Conservation (phyloP, 2,888 invertebrate species). For the Lottia gigantea region DNA sequence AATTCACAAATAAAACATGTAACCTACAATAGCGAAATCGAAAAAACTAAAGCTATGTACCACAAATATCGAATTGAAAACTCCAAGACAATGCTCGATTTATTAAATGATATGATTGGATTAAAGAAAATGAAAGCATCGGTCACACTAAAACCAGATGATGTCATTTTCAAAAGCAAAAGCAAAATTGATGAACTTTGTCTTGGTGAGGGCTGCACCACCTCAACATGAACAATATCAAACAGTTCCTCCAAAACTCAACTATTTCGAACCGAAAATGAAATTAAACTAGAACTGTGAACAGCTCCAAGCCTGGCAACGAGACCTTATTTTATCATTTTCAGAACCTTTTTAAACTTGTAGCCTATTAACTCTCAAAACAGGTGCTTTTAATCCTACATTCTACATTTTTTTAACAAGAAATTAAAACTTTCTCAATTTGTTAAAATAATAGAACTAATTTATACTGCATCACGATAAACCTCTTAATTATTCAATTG, state of each 20-base stretch:
- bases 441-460: no score
- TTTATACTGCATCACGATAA: no score
- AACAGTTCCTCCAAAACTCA: background rate
- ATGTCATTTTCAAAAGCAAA: background rate
- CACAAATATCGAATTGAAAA: constrained; percentile 7
- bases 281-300: no score
- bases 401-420: no score
- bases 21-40: background rate
- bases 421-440: no score
- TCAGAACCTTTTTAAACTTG: no score
- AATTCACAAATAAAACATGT: background rate
- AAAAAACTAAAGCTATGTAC: background rate
- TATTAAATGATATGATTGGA: background rate
- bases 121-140: constrained; percentile 4
- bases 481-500: no score
- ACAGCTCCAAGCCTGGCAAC: no score
- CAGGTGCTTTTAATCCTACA: no score
- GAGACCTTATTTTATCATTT: no score
- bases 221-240: constrained; percentile 4
- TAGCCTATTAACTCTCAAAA: no score
- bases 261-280: background rate
- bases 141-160: background rate
- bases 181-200: constrained; percentile 1
- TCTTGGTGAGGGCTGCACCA: background rate
- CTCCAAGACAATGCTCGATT: background rate